Evolutionary conservation across 2,797 vertebrate genomes (phyloP), one percentile per base, ranked within the genome.

Genomic region (Craterocephalus amniculus): DNA sequence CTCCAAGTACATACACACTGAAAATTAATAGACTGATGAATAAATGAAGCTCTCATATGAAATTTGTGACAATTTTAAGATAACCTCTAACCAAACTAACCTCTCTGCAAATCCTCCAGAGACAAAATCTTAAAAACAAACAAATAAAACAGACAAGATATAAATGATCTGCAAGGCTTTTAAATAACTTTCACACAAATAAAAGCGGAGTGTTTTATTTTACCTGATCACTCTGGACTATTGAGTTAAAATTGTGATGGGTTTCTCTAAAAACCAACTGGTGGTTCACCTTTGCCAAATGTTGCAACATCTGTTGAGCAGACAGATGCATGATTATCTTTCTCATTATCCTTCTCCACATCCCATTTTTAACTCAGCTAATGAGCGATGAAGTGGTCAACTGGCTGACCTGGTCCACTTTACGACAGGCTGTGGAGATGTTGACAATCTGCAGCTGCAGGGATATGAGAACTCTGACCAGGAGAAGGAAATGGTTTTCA

Each of bases 1-100:
- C 78, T 97, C 96, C 67, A 97, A 35, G 74, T 95, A 95, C 94
- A 96, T 94, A 72, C 95, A 95, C 26, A 92, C 96, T 97, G 55
- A 54, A 84, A 65, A 74, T 2, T 7, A 10, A 9, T 12, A 6
- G 14, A 40, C 10, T 34, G 45, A 63, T 16, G 7, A 1, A n/a
- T 24, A 35, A 4, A 70, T 22, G 3, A 66, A 67, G 29, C 35
- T 2, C 48, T 0, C 12, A 79, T 13, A n/a, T n/a, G 1, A 60
- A 13, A 58, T 55, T 10, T 27, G 13, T n/a, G 7, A 63, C 13
- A 76, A 18, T 34, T 8, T 63, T n/a, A 58, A 40, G 70, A 45
- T 60, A 59, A 20, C 6, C 66, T 52, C 14, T 35, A 10, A 11
- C 58, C 24, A 71, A 8, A 93, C 95, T 69, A 26, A 97, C 96